A percentile compares a stretch with the other conserved stretches of the same genome.
Conservation (phyloP, 2,888 invertebrate species). For the Netelia melanura region DNA sequence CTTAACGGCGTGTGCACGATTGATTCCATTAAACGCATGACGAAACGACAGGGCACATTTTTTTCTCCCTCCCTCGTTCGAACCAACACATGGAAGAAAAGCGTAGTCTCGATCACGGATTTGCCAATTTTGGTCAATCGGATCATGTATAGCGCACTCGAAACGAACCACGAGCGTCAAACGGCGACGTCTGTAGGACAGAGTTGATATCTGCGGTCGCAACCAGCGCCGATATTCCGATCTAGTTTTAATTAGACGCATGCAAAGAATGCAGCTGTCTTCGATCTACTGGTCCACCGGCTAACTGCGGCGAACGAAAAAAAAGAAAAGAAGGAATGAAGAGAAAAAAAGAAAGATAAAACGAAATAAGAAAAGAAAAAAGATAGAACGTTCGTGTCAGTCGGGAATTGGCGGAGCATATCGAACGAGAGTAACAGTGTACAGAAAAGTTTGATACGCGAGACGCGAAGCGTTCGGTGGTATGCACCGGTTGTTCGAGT, state of each 20-base stretch:
- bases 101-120: slow-evolving; percentile 45
- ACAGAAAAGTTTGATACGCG: slow-evolving; percentile 42
- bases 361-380: not conserved
- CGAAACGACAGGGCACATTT: slow-evolving; percentile 52
- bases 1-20: slow-evolving; percentile 59
- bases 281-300: slow-evolving; percentile 36
- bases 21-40: slow-evolving; percentile 48
- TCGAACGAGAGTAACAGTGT: slow-evolving; percentile 14
- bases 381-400: slow-evolving; percentile 24
- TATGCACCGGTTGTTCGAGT: slow-evolving; percentile 60
- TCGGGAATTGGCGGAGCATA: slow-evolving; percentile 31
- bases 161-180: not conserved
- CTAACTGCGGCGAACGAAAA: slow-evolving; percentile 14
- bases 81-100: slow-evolving; percentile 10
- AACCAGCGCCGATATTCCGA: slow-evolving; percentile 47
- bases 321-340: too few species aligned
- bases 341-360: not conserved
- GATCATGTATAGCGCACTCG: slow-evolving; percentile 35
- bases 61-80: slow-evolving; percentile 26
- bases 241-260: slow-evolving; percentile 66
- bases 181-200: not conserved
- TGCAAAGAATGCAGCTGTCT: slow-evolving; percentile 62
- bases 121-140: slow-evolving; percentile 64
- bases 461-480: slow-evolving; percentile 31
- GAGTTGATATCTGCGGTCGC: not conserved